Evolutionary conservation across 2,113 vertebrate genomes (phyloP).

Genomic region (Fukomys damarensis): DNA sequence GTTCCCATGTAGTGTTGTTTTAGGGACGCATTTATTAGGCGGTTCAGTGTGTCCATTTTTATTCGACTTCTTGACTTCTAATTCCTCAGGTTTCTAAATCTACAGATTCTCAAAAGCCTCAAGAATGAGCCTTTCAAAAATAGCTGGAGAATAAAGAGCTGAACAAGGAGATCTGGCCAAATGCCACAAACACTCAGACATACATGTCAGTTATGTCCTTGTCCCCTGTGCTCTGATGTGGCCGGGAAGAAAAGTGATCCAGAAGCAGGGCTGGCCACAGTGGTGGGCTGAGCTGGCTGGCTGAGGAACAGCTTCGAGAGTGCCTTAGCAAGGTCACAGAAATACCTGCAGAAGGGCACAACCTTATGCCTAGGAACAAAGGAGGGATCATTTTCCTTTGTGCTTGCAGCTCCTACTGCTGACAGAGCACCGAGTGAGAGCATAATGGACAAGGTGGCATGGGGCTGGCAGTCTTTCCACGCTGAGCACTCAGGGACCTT

Average conservation of each 20-base stretch:
- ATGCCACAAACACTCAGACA: not conserved
- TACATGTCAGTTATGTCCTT: not conserved
- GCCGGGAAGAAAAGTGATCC: not conserved
- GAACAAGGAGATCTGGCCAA: not conserved
- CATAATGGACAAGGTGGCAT: accelerated
- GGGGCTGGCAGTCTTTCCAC: not conserved
- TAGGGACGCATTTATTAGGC: not conserved
- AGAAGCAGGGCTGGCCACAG: not conserved
- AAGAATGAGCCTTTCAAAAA: constrained; percentile 15
- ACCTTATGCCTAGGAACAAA: not conserved
- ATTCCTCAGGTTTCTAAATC: constrained; percentile 34
- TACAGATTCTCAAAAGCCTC: not conserved
- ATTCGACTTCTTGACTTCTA: not conserved
- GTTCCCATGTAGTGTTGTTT: not conserved
- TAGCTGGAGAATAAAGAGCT: not conserved
- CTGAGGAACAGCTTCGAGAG: not conserved
- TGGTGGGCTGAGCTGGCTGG: not conserved
- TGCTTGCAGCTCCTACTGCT: not conserved
- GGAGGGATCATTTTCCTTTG: not conserved
- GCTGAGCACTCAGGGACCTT: not conserved
- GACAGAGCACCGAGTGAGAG: not conserved
- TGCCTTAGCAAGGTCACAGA: not conserved
- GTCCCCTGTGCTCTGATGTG: not conserved
- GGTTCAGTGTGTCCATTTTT: not conserved
- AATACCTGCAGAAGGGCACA: not conserved